Evolutionary conservation across 2,113 vertebrate genomes (phyloP), one percentile per base, ranked within the genome.

Genomic region (Centrocercus urophasianus): DNA sequence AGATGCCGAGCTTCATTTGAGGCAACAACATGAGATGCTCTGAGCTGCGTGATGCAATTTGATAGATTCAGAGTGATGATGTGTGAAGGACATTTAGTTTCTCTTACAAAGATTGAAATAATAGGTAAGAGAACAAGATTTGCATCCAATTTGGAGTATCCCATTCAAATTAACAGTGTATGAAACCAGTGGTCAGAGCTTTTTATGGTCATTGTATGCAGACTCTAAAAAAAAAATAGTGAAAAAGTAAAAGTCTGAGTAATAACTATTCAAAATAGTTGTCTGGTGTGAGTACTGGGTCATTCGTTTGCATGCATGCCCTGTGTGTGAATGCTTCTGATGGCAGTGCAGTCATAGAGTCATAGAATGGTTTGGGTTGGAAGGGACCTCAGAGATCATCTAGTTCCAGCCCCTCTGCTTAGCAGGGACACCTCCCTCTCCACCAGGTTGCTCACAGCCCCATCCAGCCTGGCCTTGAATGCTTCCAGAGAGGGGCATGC

Each of bases 51-150:
- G 59, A 48, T 82, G 28, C 8, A 12, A 56, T 86, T 67, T 86
- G 61, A 60, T 78, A 36, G 59, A 10, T 66, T 2, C 2, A 57
- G 66, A 74, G 60, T 2, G 1, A 24, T 82, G 48, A n/a, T 0
- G 0, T 76, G 21, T 36, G 63, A 38, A 6, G 11, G 3, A 25
- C 10, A 9, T 71, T 61, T 84, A 72, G 28, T 78, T 86, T 75
- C 11, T 75, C 8, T 65, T 67, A n/a, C 47, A 43, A 5, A 43
- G 76, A 40, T 22, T 15, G 8, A 20, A 75, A 20, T 1, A 25
- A 10, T 34, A n/a, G 16, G 24, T 19, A 16, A 34, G 24, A 50
- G 27, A 43, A 71, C n/a, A 60, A 42, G 82, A 45, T 75, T 84
- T 6, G 0, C 32, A 12, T 43, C 19, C 30, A 18, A 56, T 3